Conservation (phyloP, 2,113 vertebrate species). For the Calidris pugnax region DNA sequence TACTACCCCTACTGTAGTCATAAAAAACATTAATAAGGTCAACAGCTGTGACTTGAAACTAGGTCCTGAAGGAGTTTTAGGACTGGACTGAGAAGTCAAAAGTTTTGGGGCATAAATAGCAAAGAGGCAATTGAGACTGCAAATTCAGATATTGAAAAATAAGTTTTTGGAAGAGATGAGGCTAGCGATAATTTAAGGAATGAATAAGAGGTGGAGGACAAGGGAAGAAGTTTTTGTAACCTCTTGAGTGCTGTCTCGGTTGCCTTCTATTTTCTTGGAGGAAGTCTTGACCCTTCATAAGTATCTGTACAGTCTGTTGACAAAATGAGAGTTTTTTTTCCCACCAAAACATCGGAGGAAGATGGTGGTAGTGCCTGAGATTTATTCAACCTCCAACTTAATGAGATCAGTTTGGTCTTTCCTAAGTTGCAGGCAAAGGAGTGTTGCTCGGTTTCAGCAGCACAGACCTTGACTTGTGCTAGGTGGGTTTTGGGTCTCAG, state of each 20-base stretch:
- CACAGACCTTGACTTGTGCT: background rate
- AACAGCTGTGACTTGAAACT: background rate
- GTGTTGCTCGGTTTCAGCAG: background rate
- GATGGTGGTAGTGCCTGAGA: background rate
- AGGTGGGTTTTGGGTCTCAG: background rate
- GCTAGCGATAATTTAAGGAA: background rate
- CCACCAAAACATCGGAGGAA: background rate
- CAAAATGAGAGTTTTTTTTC: background rate
- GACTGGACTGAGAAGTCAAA: background rate
- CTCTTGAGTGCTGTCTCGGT: background rate
- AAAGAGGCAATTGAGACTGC: background rate
- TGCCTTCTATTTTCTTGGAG: background rate
- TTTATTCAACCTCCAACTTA: background rate
- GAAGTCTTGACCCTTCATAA: background rate
- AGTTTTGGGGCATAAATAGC: background rate
- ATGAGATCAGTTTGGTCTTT: background rate
- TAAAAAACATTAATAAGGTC: slow-evolving; percentile 14
- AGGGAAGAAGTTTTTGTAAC: background rate
- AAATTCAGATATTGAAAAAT: background rate
- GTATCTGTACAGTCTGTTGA: background rate
- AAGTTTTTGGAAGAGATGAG: background rate
- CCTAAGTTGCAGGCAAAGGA: background rate
- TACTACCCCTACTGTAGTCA: background rate
- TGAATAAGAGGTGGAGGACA: background rate
- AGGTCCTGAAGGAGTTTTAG: background rate